Conservation (phyloP, 2,888 invertebrate genomes). For the Watsonalla binaria region DNA sequence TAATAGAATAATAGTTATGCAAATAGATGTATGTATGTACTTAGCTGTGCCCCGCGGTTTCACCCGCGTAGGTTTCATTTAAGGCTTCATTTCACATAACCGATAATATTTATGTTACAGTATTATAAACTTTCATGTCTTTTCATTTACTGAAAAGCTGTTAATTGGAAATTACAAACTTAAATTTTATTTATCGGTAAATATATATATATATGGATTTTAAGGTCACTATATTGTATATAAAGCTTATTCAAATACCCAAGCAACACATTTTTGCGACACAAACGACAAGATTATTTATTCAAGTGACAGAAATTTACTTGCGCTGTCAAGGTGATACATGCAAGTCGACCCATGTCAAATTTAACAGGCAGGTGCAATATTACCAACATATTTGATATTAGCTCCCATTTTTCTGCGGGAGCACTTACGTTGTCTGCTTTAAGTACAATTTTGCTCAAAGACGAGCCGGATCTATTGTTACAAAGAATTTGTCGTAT, state of each 20-base stretch:
- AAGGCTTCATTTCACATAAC: no score
- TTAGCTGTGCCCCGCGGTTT: no score
- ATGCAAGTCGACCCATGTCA: conserved; percentile 72
- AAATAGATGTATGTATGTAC: no score
- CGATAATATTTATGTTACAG: no score
- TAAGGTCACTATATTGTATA: background rate
- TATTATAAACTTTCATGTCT: no score
- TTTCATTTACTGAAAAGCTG: no score
- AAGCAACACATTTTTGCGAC: conserved; percentile 40
- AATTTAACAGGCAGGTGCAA: conserved; percentile 62
- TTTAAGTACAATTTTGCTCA: background rate
- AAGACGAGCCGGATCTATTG: background rate
- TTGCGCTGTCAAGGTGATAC: conserved; percentile 66
- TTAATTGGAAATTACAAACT: no score
- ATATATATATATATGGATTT: no score
- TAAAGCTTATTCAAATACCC: conserved; percentile 34
- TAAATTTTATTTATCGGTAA: no score
- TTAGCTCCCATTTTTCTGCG: conserved; percentile 32
- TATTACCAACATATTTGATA: conserved; percentile 56
- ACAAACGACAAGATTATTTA: conserved; percentile 62
- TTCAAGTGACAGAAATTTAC: conserved; percentile 71
- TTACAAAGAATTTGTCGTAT: background rate
- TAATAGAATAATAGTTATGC: no score
- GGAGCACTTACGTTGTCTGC: background rate
- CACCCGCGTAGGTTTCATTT: no score